A percentile compares a stretch with the other conserved stretches of the same genome.
Conservation (phyloP, 2,888 invertebrate genomes). For the Clostera curtula region DNA sequence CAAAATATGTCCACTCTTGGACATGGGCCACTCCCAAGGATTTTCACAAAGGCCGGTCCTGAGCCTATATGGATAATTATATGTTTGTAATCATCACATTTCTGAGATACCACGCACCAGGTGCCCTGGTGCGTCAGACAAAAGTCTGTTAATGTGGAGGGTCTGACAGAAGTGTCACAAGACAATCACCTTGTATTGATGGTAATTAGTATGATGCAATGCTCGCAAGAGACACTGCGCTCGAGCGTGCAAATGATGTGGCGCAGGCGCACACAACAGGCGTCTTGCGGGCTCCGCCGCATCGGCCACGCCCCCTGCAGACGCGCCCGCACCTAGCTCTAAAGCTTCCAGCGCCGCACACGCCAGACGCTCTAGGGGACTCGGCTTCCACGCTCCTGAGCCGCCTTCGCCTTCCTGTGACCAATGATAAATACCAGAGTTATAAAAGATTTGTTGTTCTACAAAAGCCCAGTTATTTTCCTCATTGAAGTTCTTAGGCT, state of each 20-base stretch:
- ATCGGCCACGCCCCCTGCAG: slow-evolving; percentile 29
- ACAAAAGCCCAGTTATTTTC: no score
- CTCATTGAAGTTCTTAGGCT: no score
- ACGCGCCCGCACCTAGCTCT: slow-evolving; percentile 50
- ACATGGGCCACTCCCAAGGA: no score
- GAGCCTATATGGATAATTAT: no score
- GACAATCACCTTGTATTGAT: slow-evolving; percentile 84
- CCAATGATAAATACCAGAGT: no score
- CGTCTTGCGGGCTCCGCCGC: slow-evolving; percentile 46
- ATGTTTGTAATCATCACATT: no score
- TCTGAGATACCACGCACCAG: no score
- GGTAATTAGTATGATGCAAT: slow-evolving; percentile 84
- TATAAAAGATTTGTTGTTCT: background rate
- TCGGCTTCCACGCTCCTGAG: slow-evolving; percentile 51
- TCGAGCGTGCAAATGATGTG: slow-evolving; percentile 52
- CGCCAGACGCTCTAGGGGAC: slow-evolving; percentile 59
- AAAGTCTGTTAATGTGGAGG: no score
- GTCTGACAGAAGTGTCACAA: no score
- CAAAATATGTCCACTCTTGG: no score
- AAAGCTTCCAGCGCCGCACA: slow-evolving; percentile 62
- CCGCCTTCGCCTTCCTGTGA: slow-evolving; percentile 51
- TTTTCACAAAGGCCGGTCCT: no score
- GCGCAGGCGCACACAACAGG: slow-evolving; percentile 65
- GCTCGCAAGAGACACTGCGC: slow-evolving; percentile 90
- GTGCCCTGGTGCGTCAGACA: no score